Evolutionary conservation across 2,888 invertebrate species (phyloP).

Genomic region (Syrphus vitripennis): DNA sequence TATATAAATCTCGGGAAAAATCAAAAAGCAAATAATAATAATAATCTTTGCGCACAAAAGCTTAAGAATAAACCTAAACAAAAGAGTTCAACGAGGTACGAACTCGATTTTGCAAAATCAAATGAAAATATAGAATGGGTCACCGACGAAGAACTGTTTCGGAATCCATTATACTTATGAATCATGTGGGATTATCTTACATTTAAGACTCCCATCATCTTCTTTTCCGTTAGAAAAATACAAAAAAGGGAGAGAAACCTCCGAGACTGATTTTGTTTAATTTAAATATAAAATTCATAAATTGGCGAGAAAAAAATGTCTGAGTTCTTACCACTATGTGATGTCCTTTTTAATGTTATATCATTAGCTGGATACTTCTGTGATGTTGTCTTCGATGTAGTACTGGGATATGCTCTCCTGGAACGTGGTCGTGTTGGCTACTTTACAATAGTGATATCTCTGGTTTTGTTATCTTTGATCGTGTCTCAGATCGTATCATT

Average conservation of each 20-base stretch:
- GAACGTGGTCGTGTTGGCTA: conserved; percentile 85
- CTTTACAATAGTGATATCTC: conserved; percentile 86
- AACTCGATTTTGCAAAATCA: conserved; percentile 24
- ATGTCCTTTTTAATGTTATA: conserved; percentile 94
- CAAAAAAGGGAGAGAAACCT: conserved; percentile 5
- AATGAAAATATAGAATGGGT: conserved; percentile 25
- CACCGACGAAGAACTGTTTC: conserved; percentile 4
- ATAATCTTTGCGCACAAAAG: background rate
- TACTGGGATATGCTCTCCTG: conserved; percentile 92
- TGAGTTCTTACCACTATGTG: conserved; percentile 95
- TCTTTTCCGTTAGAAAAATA: background rate
- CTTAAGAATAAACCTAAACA: conserved; percentile 16
- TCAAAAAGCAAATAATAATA: background rate
- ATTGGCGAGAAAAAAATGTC: conserved; percentile 82
- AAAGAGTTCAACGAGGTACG: conserved; percentile 37
- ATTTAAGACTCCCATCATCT: conserved; percentile 6
- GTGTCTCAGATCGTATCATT: conserved; percentile 90
- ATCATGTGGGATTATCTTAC: conserved; percentile 32
- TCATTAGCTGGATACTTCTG: conserved; percentile 94
- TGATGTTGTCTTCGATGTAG: conserved; percentile 93
- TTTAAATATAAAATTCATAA: conserved; percentile 11
- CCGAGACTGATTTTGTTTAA: conserved; percentile 44
- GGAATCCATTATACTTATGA: conserved; percentile 15
- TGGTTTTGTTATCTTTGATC: conserved; percentile 88
- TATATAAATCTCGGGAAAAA: background rate